Evolutionary conservation across 1,140 invertebrate genomes (phyloP).

Genomic region (Liolophura sinensis): DNA sequence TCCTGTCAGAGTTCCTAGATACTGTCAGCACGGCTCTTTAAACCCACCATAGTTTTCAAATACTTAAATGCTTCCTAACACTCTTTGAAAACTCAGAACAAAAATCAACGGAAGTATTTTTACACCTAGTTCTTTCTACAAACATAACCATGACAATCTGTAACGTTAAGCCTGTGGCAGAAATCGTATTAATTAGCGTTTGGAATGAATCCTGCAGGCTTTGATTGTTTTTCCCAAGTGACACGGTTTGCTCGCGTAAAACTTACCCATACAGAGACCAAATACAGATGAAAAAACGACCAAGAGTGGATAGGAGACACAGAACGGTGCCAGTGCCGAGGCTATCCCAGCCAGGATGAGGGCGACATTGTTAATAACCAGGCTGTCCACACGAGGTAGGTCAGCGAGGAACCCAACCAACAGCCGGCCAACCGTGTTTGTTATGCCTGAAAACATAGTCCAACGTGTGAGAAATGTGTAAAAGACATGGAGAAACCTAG

Average conservation of each 20-base stretch:
- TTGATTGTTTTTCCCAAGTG: neutral
- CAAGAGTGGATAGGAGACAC: conserved; percentile 74
- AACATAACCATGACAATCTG: neutral
- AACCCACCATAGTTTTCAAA: too few species aligned
- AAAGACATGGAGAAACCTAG: too few species aligned
- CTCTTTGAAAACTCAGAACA: too few species aligned
- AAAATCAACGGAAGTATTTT: too few species aligned
- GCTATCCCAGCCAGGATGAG: conserved; percentile 84
- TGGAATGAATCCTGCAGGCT: neutral
- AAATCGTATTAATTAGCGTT: too few species aligned
- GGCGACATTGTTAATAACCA: conserved; percentile 91
- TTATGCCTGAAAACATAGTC: conserved; percentile 31
- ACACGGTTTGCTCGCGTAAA: conserved; percentile 7
- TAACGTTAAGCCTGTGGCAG: neutral
- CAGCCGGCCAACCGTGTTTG: conserved; percentile 60
- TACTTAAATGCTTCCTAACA: too few species aligned
- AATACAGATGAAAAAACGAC: conserved; percentile 84
- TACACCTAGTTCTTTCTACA: too few species aligned
- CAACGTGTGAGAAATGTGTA: neutral
- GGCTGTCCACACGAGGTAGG: conserved; percentile 71
- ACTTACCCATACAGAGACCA: conserved; percentile 92
- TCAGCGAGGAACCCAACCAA: conserved; percentile 62
- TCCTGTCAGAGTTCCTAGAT: too few species aligned
- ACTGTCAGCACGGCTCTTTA: too few species aligned
- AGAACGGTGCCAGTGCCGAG: conserved; percentile 82